Evolutionary conservation across 2,888 invertebrate species (phyloP).

Genomic region (Argyresthia albistria): DNA sequence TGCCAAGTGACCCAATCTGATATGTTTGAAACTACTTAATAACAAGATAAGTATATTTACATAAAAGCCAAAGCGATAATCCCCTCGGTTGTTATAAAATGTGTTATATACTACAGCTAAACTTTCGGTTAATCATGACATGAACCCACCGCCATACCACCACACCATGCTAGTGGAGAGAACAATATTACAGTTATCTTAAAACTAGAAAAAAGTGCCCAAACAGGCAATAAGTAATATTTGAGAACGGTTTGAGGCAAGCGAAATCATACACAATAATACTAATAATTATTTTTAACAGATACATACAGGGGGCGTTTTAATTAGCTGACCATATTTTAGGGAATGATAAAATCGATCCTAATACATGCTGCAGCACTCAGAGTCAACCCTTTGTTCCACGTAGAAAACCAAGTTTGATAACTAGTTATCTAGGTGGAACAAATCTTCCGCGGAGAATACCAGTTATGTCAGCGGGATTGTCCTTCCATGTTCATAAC

Average conservation of each 20-base stretch:
- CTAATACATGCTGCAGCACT: no score
- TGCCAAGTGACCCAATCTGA: no score
- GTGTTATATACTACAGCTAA: slow-evolving; percentile 8
- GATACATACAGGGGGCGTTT: no score
- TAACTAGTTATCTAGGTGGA: no score
- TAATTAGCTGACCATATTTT: no score
- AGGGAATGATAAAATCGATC: no score
- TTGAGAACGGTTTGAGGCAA: neutral
- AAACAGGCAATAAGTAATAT: neutral
- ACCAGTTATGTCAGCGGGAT: no score
- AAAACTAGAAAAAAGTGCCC: neutral
- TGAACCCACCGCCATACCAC: slow-evolving; percentile 62
- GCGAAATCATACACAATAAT: neutral
- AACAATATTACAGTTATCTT: neutral
- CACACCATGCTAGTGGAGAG: neutral
- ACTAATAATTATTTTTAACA: no score
- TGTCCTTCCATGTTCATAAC: no score
- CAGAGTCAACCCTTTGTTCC: no score
- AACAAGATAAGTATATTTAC: neutral
- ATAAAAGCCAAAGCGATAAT: neutral
- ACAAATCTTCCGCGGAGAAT: no score
- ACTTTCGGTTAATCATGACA: slow-evolving; percentile 53
- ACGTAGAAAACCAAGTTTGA: no score
- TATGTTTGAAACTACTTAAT: neutral
- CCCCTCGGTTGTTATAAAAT: slow-evolving; percentile 35